phyloP scores from a whole-genome alignment of 2,797 vertebrate species.

The Hylomyscus alleni region DNA sequence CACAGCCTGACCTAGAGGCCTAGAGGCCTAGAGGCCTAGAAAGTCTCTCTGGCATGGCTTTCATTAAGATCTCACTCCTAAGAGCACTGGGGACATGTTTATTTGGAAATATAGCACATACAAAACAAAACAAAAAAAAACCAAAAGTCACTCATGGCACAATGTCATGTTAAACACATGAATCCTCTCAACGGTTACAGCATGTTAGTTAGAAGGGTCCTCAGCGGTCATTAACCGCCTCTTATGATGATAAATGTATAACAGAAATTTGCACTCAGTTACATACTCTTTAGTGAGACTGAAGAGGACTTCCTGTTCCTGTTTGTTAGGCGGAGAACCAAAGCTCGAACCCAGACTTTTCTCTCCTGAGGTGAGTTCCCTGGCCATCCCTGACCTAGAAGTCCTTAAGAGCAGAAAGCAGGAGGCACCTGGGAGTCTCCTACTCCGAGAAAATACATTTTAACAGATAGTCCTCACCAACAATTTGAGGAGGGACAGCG shows the following conservation, averaged over 20 bases:
- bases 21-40: too few species aligned
- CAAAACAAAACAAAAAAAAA: background rate
- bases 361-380: background rate
- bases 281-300: background rate
- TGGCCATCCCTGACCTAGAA: background rate
- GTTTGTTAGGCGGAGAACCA: background rate
- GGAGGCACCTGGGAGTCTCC: background rate
- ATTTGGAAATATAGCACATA: background rate
- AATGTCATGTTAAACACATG: background rate
- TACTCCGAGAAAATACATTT: background rate
- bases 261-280: background rate
- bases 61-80: background rate
- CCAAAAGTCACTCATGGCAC: background rate
- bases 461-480: background rate
- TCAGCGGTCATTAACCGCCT: background rate
- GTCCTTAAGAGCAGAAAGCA: background rate
- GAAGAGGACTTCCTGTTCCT: background rate
- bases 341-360: conserved; percentile 32
- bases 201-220: background rate
- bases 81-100: background rate
- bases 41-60: background rate
- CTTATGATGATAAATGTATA: background rate
- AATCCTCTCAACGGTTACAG: background rate
- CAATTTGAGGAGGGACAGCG: background rate
- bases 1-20: background rate